Evolutionary conservation across 1,140 invertebrate genomes (phyloP).

Genomic region (Aphaenogaster floridana): DNA sequence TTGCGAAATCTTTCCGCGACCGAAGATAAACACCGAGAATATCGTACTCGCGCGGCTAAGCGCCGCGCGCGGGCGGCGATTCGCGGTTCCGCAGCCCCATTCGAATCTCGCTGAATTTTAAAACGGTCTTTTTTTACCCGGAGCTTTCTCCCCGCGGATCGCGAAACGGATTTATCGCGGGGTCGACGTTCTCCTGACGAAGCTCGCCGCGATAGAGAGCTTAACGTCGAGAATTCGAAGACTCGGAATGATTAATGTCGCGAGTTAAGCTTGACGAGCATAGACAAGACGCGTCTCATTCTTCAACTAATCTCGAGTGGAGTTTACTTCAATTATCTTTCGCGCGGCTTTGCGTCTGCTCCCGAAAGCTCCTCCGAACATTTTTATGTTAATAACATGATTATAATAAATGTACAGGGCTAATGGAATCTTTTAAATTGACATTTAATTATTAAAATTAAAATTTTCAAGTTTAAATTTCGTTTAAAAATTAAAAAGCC

Average conservation of each 20-base stretch:
- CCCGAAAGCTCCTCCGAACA: background rate
- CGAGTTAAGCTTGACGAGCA: background rate
- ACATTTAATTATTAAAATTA: background rate
- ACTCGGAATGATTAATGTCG: background rate
- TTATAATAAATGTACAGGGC: background rate
- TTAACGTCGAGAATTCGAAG: background rate
- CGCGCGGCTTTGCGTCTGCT: background rate
- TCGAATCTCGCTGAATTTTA: background rate
- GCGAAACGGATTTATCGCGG: background rate
- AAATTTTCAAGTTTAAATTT: no score
- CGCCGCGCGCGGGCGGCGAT: background rate
- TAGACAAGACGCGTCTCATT: background rate
- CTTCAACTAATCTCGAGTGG: background rate
- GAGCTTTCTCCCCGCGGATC: background rate
- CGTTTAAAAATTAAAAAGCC: background rate
- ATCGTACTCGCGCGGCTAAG: background rate
- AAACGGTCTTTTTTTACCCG: background rate
- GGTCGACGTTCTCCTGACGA: background rate
- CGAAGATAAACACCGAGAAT: conserved; percentile 31
- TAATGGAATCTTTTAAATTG: background rate
- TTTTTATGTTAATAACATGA: no score
- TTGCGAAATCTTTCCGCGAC: conserved; percentile 69
- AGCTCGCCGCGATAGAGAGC: background rate
- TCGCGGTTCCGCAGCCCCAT: background rate
- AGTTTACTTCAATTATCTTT: background rate